Evolutionary conservation across 2,113 vertebrate species (phyloP), one percentile per base, ranked within the genome.

Genomic region (Podocnemis expansa): DNA sequence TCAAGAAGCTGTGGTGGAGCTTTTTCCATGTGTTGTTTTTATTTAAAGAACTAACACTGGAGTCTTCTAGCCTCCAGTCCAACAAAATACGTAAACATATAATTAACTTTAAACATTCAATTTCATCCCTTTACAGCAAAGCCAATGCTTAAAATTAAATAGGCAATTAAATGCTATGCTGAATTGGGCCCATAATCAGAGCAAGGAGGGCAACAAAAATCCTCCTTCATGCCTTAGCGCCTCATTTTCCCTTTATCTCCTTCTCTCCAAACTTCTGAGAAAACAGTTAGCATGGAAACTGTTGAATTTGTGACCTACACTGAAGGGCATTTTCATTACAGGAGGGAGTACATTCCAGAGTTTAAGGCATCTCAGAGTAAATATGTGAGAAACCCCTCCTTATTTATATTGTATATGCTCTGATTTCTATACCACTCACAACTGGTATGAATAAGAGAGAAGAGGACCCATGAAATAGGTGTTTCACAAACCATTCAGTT

Each of bases 371-470:
- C 11, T 45, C 92, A 47, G 5, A 45, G 80, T 75, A 52, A 10
- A 87, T 0, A 31, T 78, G 11, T 0, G 10, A 9, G 4, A 10
- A 27, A 9, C 49, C 27, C 16, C 3, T 60, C 6, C 4, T 25
- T 5, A 55, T 79, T 67, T 80, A 5, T 1, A 82, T 10, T 7
- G 58, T 12, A 2, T 43, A 7, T 87, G 4, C 10, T 49, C 31
- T 88, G 55, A 81, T 8, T 25, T 34, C 58, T 60, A 34, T 6
- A 14, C 58, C 29, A 12, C 31, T 60, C 58, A 60, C 31, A 60
- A 31, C 29, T 60, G 27, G 14, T 60, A 13, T 14, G 29, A 60
- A 34, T 60, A 34, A 60, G 58, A 29, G 31, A 60, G 29, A 60
- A 60, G 58, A 60, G 56, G 29, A 29, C 21, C n/a, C 67, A 19